A percentile compares a stretch with the other conserved stretches of the same genome.
Evolutionary conservation across 2,888 invertebrate genomes (phyloP).

Genomic region (Eupithecia centaureata): DNA sequence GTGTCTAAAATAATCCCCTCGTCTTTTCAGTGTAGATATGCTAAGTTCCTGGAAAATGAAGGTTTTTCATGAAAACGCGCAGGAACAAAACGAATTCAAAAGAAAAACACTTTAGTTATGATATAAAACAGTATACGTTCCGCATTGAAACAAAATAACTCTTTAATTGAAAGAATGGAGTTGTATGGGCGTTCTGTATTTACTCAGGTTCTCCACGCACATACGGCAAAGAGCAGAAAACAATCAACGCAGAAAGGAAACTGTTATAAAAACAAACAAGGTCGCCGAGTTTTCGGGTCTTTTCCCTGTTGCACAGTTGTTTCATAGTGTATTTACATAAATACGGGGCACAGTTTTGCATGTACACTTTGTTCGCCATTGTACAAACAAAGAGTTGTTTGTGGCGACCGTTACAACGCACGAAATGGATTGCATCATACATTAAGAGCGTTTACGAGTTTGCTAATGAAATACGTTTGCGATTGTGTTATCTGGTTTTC

Average conservation of each 20-base stretch:
- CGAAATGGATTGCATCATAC: constrained; percentile 64
- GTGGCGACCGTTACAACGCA: constrained; percentile 53
- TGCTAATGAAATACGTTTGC: constrained; percentile 35
- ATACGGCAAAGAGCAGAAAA: constrained; percentile 55
- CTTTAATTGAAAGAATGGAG: constrained; percentile 41
- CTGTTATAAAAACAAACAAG: constrained; percentile 68
- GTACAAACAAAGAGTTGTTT: constrained; percentile 67
- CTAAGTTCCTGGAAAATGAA: not conserved
- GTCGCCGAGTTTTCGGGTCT: constrained; percentile 61
- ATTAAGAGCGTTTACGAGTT: constrained; percentile 52
- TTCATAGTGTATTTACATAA: constrained; percentile 74
- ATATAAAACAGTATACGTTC: constrained; percentile 23
- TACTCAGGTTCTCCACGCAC: constrained; percentile 39
- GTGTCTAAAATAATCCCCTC: not conserved
- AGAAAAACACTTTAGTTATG: constrained; percentile 21
- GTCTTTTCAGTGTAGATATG: not conserved
- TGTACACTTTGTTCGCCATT: constrained; percentile 69
- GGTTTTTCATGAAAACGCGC: constrained; percentile 1
- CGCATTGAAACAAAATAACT: constrained; percentile 31
- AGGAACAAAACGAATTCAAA: constrained; percentile 5
- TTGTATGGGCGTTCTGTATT: constrained; percentile 33
- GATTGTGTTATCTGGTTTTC: constrained; percentile 2
- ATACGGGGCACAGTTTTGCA: constrained; percentile 64
- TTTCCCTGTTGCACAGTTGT: constrained; percentile 65
- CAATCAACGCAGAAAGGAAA: constrained; percentile 62